phyloP scores from a whole-genome alignment of 1,140 invertebrate species.

The Cryptotermes secundus region DNA sequence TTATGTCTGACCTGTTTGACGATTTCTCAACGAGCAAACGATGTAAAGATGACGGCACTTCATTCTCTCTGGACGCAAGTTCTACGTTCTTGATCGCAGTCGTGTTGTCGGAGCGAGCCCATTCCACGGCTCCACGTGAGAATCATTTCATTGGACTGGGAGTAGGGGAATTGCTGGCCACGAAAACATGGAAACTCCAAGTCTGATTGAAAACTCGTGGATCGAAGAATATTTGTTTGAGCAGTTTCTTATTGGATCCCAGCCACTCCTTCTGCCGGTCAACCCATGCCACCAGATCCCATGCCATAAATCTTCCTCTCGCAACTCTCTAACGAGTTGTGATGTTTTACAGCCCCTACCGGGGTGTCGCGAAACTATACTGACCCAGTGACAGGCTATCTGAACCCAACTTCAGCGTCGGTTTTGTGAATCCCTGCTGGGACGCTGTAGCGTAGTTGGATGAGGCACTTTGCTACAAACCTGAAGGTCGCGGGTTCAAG shows the following conservation, averaged over 20 bases:
- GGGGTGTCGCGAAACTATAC: neutral
- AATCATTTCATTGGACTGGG: neutral
- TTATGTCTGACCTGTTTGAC: neutral
- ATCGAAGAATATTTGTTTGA: slow-evolving; percentile 11
- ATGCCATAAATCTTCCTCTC: neutral
- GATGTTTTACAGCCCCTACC: neutral
- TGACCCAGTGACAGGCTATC: no score
- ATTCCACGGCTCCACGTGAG: neutral
- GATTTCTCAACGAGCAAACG: neutral
- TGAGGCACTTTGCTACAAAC: no score
- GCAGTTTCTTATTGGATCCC: slow-evolving; percentile 16
- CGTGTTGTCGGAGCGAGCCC: neutral
- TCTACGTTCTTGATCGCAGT: neutral
- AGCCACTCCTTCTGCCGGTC: neutral
- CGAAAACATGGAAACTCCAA: neutral
- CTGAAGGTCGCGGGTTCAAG: no score
- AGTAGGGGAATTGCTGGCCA: neutral
- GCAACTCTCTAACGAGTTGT: neutral
- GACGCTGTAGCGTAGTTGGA: no score
- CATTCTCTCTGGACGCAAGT: neutral
- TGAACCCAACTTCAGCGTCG: no score
- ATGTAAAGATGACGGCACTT: neutral
- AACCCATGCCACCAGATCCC: neutral
- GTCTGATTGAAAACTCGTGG: slow-evolving; percentile 1
- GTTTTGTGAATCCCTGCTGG: no score